A percentile compares a stretch with the other conserved stretches of the same genome.
Evolutionary conservation across 2,113 vertebrate genomes (phyloP).

Genomic region (Tringa solitaria): DNA sequence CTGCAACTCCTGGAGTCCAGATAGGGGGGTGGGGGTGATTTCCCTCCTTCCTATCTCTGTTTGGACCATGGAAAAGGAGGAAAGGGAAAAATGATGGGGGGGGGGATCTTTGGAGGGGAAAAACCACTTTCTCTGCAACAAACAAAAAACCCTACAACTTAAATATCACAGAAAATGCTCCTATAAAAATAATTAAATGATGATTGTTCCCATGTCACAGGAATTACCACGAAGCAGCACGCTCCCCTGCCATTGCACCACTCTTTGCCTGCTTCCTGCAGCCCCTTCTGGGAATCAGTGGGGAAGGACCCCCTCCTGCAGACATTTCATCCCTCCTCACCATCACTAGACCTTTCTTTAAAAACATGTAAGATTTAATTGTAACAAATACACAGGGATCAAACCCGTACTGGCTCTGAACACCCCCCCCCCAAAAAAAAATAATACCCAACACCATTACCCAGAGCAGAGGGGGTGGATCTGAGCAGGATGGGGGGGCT

Average conservation of each 20-base stretch:
- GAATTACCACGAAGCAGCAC: background rate
- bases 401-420: background rate
- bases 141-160: background rate
- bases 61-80: background rate
- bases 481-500: fast-evolving
- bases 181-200: background rate
- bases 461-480: background rate
- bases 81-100: background rate
- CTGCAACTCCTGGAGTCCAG: background rate
- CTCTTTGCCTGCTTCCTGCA: background rate
- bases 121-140: background rate
- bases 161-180: background rate
- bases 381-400: background rate
- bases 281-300: background rate
- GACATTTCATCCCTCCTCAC: background rate
- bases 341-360: background rate
- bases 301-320: background rate
- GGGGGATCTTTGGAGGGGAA: background rate
- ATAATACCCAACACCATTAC: background rate
- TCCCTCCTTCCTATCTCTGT: background rate
- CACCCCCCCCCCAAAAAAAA: too few species aligned
- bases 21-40: fast-evolving
- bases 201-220: background rate
- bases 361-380: too few species aligned
- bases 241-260: too few species aligned